A percentile compares a stretch with the other conserved stretches of the same genome.
These are phyloP conservation scores for Caenorhabditis imperialis DNA, from an alignment of 2,888 invertebrate species.

Conservation along the genomic window DNA sequence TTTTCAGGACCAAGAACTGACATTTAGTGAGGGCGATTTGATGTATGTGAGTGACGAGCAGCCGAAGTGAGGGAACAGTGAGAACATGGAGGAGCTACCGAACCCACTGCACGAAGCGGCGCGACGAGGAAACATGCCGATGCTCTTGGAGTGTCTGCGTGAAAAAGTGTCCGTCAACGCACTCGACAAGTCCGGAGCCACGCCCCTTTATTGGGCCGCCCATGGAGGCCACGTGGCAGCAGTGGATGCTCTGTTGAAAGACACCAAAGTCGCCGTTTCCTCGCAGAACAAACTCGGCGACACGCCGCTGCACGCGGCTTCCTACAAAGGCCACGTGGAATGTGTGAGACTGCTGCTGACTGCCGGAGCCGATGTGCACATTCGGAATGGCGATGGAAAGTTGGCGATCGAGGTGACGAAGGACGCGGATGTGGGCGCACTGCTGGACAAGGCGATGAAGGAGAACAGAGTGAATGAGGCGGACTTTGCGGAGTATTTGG, in stretches of 20 bases:
- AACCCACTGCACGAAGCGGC: conserved; percentile 84
- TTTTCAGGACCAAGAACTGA: conserved; percentile 81
- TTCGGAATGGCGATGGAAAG: conserved; percentile 81
- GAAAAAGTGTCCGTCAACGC: conserved; percentile 83
- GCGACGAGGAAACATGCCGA: conserved; percentile 83
- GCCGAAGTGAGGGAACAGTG: conserved; percentile 69
- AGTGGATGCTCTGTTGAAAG: conserved; percentile 80
- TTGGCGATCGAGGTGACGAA: conserved; percentile 81
- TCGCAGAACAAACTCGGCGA: conserved; percentile 84
- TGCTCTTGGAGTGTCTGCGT: conserved; percentile 82
- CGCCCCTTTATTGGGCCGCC: conserved; percentile 84
- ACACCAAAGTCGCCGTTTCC: conserved; percentile 80
- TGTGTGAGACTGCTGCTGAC: conserved; percentile 82
- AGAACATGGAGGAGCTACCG: conserved; percentile 81
- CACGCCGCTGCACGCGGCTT: conserved; percentile 83
- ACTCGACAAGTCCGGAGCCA: conserved; percentile 83
- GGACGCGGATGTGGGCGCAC: conserved; percentile 64
- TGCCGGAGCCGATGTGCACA: conserved; percentile 80
- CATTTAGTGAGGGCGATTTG: conserved; percentile 83
- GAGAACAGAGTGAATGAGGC: conserved; percentile 59
- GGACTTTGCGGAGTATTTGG: conserved; percentile 62
- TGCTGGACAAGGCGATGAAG: conserved; percentile 59
- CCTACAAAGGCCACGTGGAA: conserved; percentile 82
- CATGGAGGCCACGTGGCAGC: conserved; percentile 83
- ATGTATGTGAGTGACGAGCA: conserved; percentile 73